Base-by-base conservation (phyloP, 2,113 vertebrate species). In the Pimephales promelas region DNA sequence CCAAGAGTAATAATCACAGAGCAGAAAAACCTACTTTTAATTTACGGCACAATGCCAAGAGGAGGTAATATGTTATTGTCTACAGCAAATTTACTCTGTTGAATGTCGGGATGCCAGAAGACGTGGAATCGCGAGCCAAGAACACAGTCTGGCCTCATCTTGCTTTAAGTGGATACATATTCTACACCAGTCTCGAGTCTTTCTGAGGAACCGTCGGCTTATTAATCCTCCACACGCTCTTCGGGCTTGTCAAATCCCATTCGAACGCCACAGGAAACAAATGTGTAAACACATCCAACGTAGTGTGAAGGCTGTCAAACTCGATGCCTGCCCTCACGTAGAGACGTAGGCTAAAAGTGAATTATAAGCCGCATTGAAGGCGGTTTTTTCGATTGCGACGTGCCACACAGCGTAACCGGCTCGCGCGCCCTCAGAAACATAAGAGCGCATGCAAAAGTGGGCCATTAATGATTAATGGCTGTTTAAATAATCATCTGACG, bases 401-500 rank as follows among this genome's bases (percentile, higher is more conserved):
- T 77, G 84, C 56, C 80, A 70, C 31, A 74, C 40, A 45, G 59
- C 31, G 83, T 57, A 85, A 85, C 66, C 31, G 57, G 45, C 79
- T 79, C 62, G 57, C 10, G 28, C 49, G 18, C 71, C 79, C 81
- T 62, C 54, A 59, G 54, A 71, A 87, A 85, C 86, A 85, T 87
- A 85, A 84, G 81, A 84, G 79, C 76, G 83, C 84, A 89, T 86
- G 86, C 85, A 85, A 84, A 86, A 86, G 86, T 83, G 81, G 79
- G 36, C 56, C 75, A 86, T 89, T 87, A 87, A 89, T 87, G 84
- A 87, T 89, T 89, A 64, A 89, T 87, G 71, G 74, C 84, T 86
- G 88, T 83, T 89, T 86, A 89, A 89, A 89, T 84, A 86, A 89
- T 86, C 86, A 87, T 89, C 84, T 84, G 88, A 89, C 79, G 70